Percentiles rank a stretch among this genome's conserved stretches.
Conservation (phyloP, 1,140 invertebrate species). For the Macrobrachium nipponense region DNA sequence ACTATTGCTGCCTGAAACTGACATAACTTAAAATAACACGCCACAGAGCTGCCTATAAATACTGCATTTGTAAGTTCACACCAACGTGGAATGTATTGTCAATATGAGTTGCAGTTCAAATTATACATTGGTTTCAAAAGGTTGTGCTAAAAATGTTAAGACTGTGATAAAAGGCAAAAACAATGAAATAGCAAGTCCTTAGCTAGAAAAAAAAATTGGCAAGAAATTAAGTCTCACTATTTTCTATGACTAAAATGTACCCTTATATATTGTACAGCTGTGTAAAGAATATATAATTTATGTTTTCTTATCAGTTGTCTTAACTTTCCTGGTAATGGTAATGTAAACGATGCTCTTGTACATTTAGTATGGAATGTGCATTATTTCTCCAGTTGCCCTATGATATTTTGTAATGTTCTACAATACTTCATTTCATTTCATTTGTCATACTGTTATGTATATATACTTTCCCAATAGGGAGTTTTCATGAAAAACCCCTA, state of each 20-base stretch:
- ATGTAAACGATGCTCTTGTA: neutral
- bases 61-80: too few species aligned
- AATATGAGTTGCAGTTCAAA: too few species aligned
- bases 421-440: neutral
- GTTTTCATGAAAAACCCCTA: too few species aligned
- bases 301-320: slow-evolving; percentile 52
- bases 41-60: too few species aligned
- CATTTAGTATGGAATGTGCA: neutral
- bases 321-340: neutral
- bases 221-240: slow-evolving; percentile 34
- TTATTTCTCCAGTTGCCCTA: neutral
- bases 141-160: slow-evolving; percentile 4
- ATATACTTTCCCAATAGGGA: too few species aligned
- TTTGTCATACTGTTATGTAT: too few species aligned
- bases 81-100: too few species aligned
- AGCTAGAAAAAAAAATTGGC: slow-evolving; percentile 17
- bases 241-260: slow-evolving; percentile 39
- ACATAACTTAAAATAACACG: too few species aligned
- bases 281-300: slow-evolving; percentile 54
- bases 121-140: neutral
- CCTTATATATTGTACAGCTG: slow-evolving; percentile 48
- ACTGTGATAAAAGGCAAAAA: slow-evolving; percentile 6
- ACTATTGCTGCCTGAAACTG: neutral
- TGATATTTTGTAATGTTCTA: neutral
- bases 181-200: slow-evolving; percentile 26